A percentile compares a stretch with the other conserved stretches of the same genome.
Conservation (phyloP, 2,113 vertebrate genomes). For the Chroicocephalus ridibundus region DNA sequence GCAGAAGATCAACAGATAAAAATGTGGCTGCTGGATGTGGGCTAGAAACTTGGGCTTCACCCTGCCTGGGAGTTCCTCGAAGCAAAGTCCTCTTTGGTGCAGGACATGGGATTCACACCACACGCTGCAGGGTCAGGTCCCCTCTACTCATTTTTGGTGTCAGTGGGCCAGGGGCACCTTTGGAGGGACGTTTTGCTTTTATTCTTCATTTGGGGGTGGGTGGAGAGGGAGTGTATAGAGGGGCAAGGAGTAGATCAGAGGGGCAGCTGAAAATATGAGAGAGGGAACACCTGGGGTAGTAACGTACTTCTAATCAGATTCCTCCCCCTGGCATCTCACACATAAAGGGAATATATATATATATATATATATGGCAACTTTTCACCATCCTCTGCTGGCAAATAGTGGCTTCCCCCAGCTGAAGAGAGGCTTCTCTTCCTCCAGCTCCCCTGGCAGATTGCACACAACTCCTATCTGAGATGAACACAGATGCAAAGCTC, state of each 20-base stretch:
- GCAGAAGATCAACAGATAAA: background rate
- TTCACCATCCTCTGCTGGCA: background rate
- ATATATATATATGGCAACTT: background rate
- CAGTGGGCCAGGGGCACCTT: background rate
- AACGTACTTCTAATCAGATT: background rate
- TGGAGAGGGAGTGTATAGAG: accelerated
- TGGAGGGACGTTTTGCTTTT: background rate
- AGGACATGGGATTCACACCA: background rate
- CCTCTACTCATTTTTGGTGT: background rate
- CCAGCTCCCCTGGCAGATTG: background rate
- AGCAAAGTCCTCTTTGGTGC: background rate
- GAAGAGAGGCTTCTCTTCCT: background rate
- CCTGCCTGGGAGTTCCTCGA: accelerated
- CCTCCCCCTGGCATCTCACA: background rate
- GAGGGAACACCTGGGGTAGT: background rate
- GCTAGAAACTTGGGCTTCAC: background rate
- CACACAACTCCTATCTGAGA: background rate
- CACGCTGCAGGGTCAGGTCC: accelerated
- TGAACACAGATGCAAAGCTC: accelerated
- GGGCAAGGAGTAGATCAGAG: background rate
- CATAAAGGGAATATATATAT: background rate
- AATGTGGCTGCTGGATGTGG: background rate
- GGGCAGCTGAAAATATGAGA: background rate
- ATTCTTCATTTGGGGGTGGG: background rate
- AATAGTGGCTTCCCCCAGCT: background rate